Percentiles rank a stretch among this genome's conserved stretches.
Evolutionary conservation across 2,797 vertebrate species (phyloP).

Genomic region (Chloroceryle amazona): DNA sequence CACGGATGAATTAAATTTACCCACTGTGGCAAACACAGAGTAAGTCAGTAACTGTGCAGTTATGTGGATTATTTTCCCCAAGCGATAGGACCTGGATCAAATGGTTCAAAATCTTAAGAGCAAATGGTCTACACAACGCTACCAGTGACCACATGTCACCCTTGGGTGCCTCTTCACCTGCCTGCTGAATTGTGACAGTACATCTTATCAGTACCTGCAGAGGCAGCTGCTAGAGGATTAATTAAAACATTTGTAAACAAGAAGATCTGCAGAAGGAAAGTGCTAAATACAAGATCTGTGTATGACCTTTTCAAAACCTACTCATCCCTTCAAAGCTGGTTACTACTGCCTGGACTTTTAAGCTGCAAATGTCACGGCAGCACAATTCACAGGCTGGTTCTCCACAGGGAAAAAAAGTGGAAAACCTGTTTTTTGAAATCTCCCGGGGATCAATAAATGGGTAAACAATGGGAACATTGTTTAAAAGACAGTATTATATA

Average conservation of each 20-base stretch:
- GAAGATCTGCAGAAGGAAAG: background rate
- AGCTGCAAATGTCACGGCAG: slow-evolving; percentile 8
- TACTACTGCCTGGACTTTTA: background rate
- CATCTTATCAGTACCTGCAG: background rate
- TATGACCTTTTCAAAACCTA: slow-evolving; percentile 36
- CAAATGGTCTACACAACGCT: background rate
- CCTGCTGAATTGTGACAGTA: background rate
- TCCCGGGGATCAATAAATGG: background rate
- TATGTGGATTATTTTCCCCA: background rate
- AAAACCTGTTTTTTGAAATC: background rate
- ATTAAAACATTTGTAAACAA: slow-evolving; percentile 46
- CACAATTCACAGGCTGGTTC: background rate
- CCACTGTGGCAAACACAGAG: background rate
- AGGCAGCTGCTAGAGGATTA: slow-evolving; percentile 19
- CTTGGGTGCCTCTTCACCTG: background rate
- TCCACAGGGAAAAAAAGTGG: background rate
- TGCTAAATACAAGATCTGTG: background rate
- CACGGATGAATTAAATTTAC: background rate
- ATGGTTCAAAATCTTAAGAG: background rate
- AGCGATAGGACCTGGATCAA: background rate
- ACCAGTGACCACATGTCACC: accelerated
- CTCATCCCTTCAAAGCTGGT: slow-evolving; percentile 29
- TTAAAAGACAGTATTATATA: background rate
- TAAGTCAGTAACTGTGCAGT: background rate
- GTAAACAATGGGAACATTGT: background rate